Base-by-base conservation (phyloP, 1,140 invertebrate species). In the Rhagoletis zephyria region DNA sequence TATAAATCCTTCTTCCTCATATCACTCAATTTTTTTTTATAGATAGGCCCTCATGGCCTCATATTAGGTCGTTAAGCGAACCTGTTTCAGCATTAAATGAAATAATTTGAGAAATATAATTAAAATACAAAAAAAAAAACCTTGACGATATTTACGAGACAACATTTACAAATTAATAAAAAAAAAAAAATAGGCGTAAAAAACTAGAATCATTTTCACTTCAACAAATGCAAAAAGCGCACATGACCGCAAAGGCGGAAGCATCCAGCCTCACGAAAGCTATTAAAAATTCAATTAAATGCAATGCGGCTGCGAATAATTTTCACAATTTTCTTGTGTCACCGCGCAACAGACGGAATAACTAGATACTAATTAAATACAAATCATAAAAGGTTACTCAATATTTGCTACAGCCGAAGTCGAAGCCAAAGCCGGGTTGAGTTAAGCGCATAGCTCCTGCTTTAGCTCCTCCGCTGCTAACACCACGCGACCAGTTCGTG, bases 361-460 rank as follows among this genome's bases (percentile, higher is more conserved):
- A 30, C 30, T 30, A n/a, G n/a, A n/a, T n/a, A 81, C 45, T 81
- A 81, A 81, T 81, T 81, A 81, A 81, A 81, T 81, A 81, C 74
- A 51, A 74, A 74, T 74, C 70, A 74, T 74, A 51, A 74, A 9
- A 81, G 74, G 56, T 81, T 81, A 51, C 48, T 7, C 74, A 81
- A 81, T 30, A 19, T 81, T 30, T 56, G 48, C 5, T n/a, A 48
- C 74, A 7, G 74, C 3, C 10, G 14, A 30, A 45, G 40, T 1
- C 30, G 30, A 30, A 30, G 30, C 30, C 30, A 30, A 30, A 30
- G 51, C 51, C 10, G 51, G 5, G 51, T 14, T 45, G 42, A 42
- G 42, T 74, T 48, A 48, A 74, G 70, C 42, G 70, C 70, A 51
- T 14, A 16, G 48, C n/a, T 56, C 2, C 48, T 81, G 45, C 30